Conservation (phyloP, 2,888 invertebrate species). For the Tillus elongatus region DNA sequence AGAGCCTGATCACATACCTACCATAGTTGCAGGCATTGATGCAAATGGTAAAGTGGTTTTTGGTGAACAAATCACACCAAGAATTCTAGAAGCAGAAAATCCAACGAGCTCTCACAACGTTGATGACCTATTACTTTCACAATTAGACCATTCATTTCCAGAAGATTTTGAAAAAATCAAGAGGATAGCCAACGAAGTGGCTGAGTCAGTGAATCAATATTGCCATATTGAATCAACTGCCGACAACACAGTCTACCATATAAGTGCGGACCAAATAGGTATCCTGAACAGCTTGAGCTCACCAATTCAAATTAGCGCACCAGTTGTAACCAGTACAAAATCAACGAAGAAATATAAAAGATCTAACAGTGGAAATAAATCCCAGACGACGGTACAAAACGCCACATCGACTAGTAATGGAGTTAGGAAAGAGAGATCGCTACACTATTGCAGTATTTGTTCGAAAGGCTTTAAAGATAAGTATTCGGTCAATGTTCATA, state of each 20-base stretch:
- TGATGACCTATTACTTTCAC: conserved; percentile 61
- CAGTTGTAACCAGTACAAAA: conserved; percentile 54
- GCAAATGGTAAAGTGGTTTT: conserved; percentile 36
- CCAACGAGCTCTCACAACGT: conserved; percentile 54
- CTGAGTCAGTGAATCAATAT: conserved; percentile 65
- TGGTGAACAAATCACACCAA: conserved; percentile 35
- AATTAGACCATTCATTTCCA: conserved; percentile 58
- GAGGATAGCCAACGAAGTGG: conserved; percentile 73
- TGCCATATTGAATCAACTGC: conserved; percentile 46
- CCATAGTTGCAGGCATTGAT: conserved; percentile 39
- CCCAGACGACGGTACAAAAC: conserved; percentile 32
- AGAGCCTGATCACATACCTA: conserved; percentile 36
- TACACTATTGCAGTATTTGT: conserved; percentile 89
- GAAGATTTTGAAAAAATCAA: conserved; percentile 81
- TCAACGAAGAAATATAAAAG: conserved; percentile 63
- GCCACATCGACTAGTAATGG: conserved; percentile 59
- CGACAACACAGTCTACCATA: conserved; percentile 49
- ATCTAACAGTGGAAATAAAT: conserved; percentile 40
- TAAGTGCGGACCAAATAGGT: conserved; percentile 36
- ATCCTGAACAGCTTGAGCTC: conserved; percentile 36
- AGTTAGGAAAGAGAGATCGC: conserved; percentile 74
- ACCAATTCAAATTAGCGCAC: conserved; percentile 45
- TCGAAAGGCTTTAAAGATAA: conserved; percentile 91
- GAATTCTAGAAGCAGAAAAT: conserved; percentile 36
- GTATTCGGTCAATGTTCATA: conserved; percentile 96